Evolutionary conservation across 2,797 vertebrate genomes (phyloP).

Genomic region (Coregonus suidteri): DNA sequence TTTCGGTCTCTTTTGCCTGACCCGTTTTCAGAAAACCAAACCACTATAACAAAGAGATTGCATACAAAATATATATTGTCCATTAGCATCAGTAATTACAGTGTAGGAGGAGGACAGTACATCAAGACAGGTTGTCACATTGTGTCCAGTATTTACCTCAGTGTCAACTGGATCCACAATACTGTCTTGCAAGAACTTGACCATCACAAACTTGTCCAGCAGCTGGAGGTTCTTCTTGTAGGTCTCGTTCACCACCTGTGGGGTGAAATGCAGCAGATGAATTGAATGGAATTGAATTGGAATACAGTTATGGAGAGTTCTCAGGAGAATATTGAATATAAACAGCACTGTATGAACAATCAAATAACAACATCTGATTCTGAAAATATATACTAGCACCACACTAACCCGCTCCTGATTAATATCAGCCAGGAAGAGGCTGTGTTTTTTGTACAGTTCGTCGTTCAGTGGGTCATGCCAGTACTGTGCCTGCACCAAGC

Average conservation of each 20-base stretch:
- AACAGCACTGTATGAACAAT: background rate
- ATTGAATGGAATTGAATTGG: background rate
- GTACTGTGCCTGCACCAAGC: slow-evolving; percentile 95
- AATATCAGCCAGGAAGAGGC: slow-evolving; percentile 93
- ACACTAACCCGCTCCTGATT: slow-evolving; percentile 92
- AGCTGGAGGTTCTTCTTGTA: slow-evolving; percentile 93
- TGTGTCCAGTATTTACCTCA: slow-evolving; percentile 75
- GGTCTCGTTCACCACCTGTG: slow-evolving; percentile 83
- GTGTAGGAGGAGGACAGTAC: background rate
- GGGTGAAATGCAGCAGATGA: background rate
- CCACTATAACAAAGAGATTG: slow-evolving; percentile 76
- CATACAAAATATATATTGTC: background rate
- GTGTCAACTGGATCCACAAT: slow-evolving; percentile 88
- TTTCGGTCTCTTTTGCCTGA: slow-evolving; percentile 86
- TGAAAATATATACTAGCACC: background rate
- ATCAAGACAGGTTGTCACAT: background rate
- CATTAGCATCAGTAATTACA: background rate
- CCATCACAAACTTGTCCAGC: slow-evolving; percentile 93
- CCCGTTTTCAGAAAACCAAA: slow-evolving; percentile 92
- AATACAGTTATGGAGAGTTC: background rate
- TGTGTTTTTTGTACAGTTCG: slow-evolving; percentile 86
- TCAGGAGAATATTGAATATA: background rate
- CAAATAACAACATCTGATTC: background rate
- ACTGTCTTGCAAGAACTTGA: slow-evolving; percentile 90
- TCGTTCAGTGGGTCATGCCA: slow-evolving; percentile 95